Percentiles rank a stretch among this genome's conserved stretches.
Evolutionary conservation across 2,113 vertebrate genomes (phyloP).

Genomic region (Chelonoidis abingdonii): DNA sequence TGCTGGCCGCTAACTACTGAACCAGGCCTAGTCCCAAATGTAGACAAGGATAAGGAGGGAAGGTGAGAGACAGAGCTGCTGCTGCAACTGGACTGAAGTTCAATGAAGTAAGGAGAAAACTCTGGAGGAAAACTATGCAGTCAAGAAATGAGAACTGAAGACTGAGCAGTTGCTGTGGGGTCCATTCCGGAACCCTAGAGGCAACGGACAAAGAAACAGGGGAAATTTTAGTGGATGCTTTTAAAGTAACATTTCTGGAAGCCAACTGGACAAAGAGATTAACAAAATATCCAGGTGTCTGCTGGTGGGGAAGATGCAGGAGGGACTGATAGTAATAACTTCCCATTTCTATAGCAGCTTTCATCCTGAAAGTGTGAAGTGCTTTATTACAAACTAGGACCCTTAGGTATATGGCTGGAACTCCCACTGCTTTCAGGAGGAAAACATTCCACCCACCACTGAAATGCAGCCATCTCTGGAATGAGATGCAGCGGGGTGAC

Average conservation of each 20-base stretch:
- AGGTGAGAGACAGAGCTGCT: not conserved
- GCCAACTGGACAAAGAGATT: accelerated
- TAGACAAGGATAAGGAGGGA: not conserved
- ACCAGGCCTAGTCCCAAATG: not conserved
- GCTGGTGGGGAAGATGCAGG: accelerated
- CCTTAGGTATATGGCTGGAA: not conserved
- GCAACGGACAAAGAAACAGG: not conserved
- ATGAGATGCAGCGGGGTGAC: not conserved
- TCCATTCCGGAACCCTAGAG: not conserved
- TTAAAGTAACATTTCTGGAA: not conserved
- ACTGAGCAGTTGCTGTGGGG: not conserved
- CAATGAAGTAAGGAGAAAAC: not conserved
- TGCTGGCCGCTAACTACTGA: not conserved
- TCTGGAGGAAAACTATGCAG: not conserved
- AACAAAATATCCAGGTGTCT: not conserved
- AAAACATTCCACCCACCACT: not conserved
- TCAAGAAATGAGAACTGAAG: not conserved
- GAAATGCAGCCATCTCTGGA: not conserved
- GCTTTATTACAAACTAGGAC: not conserved
- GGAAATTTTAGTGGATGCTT: not conserved
- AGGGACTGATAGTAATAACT: not conserved
- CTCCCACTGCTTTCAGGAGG: not conserved
- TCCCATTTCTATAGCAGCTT: not conserved
- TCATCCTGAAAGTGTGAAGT: accelerated
- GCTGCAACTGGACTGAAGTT: not conserved